phyloP scores from a whole-genome alignment of 1,140 invertebrate genomes.

The Drosophila athabasca region DNA sequence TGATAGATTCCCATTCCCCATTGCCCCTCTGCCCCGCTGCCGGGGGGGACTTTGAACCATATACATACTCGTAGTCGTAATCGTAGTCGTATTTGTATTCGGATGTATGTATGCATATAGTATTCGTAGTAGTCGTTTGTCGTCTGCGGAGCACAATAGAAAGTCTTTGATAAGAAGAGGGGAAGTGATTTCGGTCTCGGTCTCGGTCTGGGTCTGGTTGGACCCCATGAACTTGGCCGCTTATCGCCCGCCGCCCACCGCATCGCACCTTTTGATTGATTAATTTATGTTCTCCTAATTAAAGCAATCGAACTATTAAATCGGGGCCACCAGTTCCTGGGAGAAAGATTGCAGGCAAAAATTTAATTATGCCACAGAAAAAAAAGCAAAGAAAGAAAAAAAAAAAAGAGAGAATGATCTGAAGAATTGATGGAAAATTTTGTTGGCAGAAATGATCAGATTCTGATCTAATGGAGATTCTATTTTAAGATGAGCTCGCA shows the following conservation, averaged over 20 bases:
- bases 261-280: slow-evolving; percentile 53
- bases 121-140: slow-evolving; percentile 8
- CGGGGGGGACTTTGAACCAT: slow-evolving; percentile 67
- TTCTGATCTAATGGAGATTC: slow-evolving; percentile 37
- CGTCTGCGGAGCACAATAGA: slow-evolving; percentile 35
- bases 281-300: slow-evolving; percentile 51
- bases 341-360: neutral
- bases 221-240: slow-evolving; percentile 57
- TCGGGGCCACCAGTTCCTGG: neutral
- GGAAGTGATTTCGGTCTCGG: slow-evolving; percentile 25
- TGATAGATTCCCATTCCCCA: slow-evolving; percentile 61
- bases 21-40: slow-evolving; percentile 53
- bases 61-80: neutral
- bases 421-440: slow-evolving; percentile 41
- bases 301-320: slow-evolving; percentile 16
- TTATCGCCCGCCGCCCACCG: slow-evolving; percentile 20
- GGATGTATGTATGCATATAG: slow-evolving; percentile 13
- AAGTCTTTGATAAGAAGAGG: slow-evolving; percentile 50
- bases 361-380: slow-evolving; percentile 16
- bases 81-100: too few species aligned
- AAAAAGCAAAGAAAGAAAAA: neutral
- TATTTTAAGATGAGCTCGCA: slow-evolving; percentile 31
- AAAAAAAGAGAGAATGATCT: neutral
- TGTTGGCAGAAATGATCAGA: neutral
- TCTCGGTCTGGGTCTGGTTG: neutral